These are phyloP conservation scores for Rhorus exstirpatorius DNA, from an alignment of 2,888 invertebrate genomes.

Conservation along the genomic window DNA sequence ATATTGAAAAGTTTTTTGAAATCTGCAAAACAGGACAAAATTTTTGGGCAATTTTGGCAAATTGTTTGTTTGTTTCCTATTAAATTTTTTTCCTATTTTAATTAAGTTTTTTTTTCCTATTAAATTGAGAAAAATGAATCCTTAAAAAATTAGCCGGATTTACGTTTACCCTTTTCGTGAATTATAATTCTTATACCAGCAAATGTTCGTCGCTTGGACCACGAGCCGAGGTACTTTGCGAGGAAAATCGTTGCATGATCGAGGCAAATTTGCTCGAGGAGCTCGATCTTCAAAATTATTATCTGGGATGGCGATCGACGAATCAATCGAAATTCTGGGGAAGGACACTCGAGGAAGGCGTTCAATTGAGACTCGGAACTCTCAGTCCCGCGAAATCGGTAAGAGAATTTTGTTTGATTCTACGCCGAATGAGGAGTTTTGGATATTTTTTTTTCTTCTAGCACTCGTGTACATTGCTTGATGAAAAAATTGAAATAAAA, in stretches of 20 bases:
- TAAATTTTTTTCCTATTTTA: no score
- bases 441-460: background rate
- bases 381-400: conserved; percentile 87
- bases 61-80: no score
- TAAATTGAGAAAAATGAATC: no score
- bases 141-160: no score
- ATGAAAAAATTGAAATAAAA: no score
- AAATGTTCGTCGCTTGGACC: conserved; percentile 86
- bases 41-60: no score
- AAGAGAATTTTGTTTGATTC: conserved; percentile 66
- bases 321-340: conserved; percentile 96
- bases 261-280: conserved; percentile 90
- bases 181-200: conserved; percentile 83
- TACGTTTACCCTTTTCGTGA: no score
- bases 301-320: conserved; percentile 91
- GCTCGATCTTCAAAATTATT: conserved; percentile 88
- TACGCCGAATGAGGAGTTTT: background rate
- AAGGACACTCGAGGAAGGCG: conserved; percentile 92
- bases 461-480: background rate
- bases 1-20: no score
- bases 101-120: no score
- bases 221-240: conserved; percentile 89
- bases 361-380: conserved; percentile 92
- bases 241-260: conserved; percentile 91
- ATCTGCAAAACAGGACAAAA: no score